Conservation (phyloP, 2,888 invertebrate genomes). For the Monoplex corrugatus region DNA sequence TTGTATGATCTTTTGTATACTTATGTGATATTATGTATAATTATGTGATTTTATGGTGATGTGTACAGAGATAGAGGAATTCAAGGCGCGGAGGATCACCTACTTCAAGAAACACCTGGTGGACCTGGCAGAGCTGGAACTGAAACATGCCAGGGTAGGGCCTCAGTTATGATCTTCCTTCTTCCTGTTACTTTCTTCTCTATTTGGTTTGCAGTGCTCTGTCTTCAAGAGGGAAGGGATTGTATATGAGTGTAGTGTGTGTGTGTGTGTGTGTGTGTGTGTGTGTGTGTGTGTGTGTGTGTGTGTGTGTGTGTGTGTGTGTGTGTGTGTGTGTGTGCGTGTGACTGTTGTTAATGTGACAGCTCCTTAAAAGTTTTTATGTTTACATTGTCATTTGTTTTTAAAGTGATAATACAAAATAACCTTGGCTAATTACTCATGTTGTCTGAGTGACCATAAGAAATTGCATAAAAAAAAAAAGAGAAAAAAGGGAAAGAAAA, state of each 20-base stretch:
- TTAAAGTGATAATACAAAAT: no score
- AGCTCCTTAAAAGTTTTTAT: background rate
- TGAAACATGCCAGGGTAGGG: slow-evolving; percentile 88
- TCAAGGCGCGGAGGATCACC: slow-evolving; percentile 93
- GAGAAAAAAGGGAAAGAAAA: no score
- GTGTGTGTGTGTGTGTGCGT: background rate
- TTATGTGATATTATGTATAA: background rate
- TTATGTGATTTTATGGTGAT: background rate
- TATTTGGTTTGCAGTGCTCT: background rate
- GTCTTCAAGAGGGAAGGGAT: background rate
- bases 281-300: background rate
- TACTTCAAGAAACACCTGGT: slow-evolving; percentile 98
- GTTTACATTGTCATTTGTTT: no score
- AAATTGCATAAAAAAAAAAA: no score
- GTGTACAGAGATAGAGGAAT: slow-evolving; percentile 90
- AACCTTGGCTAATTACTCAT: no score
- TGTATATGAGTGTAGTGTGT: background rate
- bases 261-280: no score
- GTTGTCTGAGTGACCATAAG: no score
- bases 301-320: background rate
- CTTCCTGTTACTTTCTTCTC: background rate
- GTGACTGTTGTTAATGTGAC: background rate
- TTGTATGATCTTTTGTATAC: no score
- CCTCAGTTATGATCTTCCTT: background rate
- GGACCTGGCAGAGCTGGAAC: slow-evolving; percentile 97